These are phyloP conservation scores for Sprattus sprattus DNA, from an alignment of 2,113 vertebrate species.

Conservation along the genomic window DNA sequence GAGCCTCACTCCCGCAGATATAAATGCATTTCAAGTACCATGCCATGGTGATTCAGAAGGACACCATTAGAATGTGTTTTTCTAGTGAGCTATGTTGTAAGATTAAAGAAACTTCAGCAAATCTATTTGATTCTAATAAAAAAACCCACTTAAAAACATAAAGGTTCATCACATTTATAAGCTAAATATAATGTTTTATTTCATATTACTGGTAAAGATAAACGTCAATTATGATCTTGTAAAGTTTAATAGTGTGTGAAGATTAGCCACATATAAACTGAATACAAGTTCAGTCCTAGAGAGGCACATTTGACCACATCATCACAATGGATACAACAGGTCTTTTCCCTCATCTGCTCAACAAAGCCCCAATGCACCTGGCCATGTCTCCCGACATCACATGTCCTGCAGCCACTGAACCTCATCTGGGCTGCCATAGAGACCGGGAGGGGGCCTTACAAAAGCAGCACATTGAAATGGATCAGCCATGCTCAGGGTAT, in stretches of 20 bases:
- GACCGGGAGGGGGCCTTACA: conserved; percentile 36
- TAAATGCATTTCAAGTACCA: conserved; percentile 5
- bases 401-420: conserved; percentile 45
- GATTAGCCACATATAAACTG: background rate
- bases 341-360: conserved; percentile 1
- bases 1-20: background rate
- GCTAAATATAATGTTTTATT: background rate
- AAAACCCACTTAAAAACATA: background rate
- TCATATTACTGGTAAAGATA: too few relatives aligned
- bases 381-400: conserved; percentile 42
- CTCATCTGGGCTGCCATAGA: conserved; percentile 52
- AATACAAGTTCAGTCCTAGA: background rate
- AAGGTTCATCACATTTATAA: background rate
- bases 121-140: background rate
- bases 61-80: background rate
- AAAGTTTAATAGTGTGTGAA: background rate
- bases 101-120: background rate
- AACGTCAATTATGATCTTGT: background rate
- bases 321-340: background rate
- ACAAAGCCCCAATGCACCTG: conserved; percentile 43
- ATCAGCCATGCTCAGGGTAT: conserved; percentile 30
- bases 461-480: conserved; percentile 44
- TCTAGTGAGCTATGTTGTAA: background rate
- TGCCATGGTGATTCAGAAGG: background rate
- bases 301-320: conserved; percentile 7